Conservation (phyloP, 1,140 invertebrate species). For the Apis mellifera region DNA sequence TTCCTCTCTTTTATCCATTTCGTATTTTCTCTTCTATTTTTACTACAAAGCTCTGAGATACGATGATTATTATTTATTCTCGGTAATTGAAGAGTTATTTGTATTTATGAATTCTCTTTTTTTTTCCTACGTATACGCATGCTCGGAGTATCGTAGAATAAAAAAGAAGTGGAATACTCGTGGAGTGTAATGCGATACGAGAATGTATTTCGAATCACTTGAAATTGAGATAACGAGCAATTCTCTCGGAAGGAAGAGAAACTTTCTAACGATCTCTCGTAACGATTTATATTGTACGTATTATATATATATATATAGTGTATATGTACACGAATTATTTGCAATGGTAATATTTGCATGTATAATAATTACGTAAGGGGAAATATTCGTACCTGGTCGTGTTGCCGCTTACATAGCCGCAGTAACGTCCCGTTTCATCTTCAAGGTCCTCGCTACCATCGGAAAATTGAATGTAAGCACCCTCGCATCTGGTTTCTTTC, state of each 20-base stretch:
- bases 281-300: not conserved
- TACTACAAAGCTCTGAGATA: too few species aligned
- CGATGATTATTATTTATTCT: not conserved
- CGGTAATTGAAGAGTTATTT: not conserved
- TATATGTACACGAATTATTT: not conserved
- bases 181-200: not conserved
- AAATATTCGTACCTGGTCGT: constrained; percentile 68
- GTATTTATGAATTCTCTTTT: not conserved
- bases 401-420: constrained; percentile 73
- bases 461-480: constrained; percentile 73
- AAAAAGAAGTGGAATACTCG: not conserved
- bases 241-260: not conserved
- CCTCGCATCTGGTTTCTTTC: constrained; percentile 72
- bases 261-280: too few species aligned
- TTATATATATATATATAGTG: not conserved
- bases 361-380: not conserved
- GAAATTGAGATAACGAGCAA: not conserved
- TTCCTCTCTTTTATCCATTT: not conserved
- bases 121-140: too few species aligned
- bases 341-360: not conserved
- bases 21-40: not conserved
- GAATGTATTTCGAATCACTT: too few species aligned
- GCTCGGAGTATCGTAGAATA: not conserved
- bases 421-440: constrained; percentile 72
- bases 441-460: constrained; percentile 68